Evolutionary conservation across 2,888 invertebrate species (phyloP).

Genomic region (Dynastes tityus): DNA sequence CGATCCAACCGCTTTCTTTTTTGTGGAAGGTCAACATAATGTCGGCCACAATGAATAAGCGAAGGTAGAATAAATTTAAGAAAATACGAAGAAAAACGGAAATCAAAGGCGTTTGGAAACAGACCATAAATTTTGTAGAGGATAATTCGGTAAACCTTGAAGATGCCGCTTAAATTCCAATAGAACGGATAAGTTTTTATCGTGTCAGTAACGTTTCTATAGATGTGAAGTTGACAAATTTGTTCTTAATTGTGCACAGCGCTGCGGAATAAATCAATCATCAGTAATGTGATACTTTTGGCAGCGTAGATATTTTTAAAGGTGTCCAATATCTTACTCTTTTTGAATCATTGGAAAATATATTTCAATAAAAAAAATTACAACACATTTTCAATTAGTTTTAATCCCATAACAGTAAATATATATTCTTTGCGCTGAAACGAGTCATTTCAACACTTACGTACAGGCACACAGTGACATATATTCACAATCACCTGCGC

Average conservation of each 20-base stretch:
- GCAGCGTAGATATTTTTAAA: too few relatives aligned
- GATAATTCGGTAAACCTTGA: slow-evolving; percentile 21
- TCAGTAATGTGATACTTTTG: background rate
- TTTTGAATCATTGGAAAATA: too few relatives aligned
- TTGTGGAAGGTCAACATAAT: background rate
- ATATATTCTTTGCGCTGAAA: too few relatives aligned
- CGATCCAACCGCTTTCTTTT: too few relatives aligned
- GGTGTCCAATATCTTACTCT: too few relatives aligned
- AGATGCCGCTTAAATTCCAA: background rate
- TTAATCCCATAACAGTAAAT: too few relatives aligned
- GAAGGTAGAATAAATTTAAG: slow-evolving; percentile 19
- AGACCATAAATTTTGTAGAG: slow-evolving; percentile 23
- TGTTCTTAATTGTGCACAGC: background rate
- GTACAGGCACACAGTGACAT: too few relatives aligned
- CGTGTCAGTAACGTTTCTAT: background rate
- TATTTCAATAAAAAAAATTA: too few relatives aligned
- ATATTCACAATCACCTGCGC: too few relatives aligned
- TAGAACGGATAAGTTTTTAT: background rate
- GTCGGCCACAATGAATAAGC: slow-evolving; percentile 26
- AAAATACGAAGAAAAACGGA: background rate
- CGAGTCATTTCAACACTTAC: too few relatives aligned
- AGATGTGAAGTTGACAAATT: too few relatives aligned
- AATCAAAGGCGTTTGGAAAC: slow-evolving; percentile 23
- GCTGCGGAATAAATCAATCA: background rate
- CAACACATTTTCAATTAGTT: too few relatives aligned